Percentiles rank a stretch among this genome's conserved stretches.
Conservation (phyloP, 2,888 invertebrate genomes). For the Vesta saturnalis region DNA sequence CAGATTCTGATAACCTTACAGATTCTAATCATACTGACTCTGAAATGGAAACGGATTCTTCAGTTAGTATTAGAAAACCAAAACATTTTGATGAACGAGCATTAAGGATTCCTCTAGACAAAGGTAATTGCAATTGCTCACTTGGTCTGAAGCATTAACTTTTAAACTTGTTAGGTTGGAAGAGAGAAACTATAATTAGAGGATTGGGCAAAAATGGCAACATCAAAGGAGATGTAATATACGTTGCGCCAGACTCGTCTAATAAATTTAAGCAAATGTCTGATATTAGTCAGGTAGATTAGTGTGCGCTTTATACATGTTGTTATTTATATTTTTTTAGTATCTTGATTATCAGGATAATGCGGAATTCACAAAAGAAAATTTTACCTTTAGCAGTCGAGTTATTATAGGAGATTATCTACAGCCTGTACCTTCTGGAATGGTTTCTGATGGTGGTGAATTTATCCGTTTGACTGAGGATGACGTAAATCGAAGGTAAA, state of each 20-base stretch:
- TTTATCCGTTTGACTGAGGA: conserved; percentile 81
- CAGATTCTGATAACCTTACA: conserved; percentile 69
- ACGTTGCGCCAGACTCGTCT: conserved; percentile 75
- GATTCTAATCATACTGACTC: conserved; percentile 70
- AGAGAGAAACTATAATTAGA: conserved; percentile 89
- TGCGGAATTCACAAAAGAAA: conserved; percentile 78
- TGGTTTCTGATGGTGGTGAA: conserved; percentile 73
- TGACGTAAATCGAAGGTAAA: conserved; percentile 81
- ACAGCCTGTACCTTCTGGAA: conserved; percentile 75
- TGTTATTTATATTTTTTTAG: conserved; percentile 61
- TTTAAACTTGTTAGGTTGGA: conserved; percentile 74
- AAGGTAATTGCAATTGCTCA: conserved; percentile 61
- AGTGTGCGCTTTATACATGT: conserved; percentile 35
- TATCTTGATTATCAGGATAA: conserved; percentile 73
- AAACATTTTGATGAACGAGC: conserved; percentile 68
- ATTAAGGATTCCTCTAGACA: conserved; percentile 72
- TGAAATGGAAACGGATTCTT: conserved; percentile 62
- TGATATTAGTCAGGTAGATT: conserved; percentile 71
- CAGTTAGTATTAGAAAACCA: conserved; percentile 59
- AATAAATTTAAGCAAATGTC: conserved; percentile 72
- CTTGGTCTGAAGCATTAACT: too few species aligned
- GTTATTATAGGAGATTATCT: conserved; percentile 91
- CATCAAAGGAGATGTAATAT: conserved; percentile 93
- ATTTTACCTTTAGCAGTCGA: conserved; percentile 93
- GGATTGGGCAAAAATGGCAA: conserved; percentile 87